Conservation (phyloP, 2,113 vertebrate species). For the Lonchura striata region DNA sequence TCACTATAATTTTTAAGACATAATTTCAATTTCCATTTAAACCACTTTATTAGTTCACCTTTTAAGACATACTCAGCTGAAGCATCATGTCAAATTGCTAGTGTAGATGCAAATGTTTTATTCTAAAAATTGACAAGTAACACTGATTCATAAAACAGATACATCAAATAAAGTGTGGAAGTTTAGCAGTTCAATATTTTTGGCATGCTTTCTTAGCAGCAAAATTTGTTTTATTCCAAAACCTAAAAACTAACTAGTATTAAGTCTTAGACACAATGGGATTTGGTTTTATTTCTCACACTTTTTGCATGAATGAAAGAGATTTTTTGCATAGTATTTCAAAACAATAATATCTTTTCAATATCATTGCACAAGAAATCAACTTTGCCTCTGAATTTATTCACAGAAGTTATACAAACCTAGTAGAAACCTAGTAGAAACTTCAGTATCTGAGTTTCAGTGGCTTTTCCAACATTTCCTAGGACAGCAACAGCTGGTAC, state of each 20-base stretch:
- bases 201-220: not conserved
- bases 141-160: not conserved
- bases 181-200: not conserved
- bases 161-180: not conserved
- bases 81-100: constrained; percentile 6
- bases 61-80: constrained; percentile 41
- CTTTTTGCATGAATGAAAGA: not conserved
- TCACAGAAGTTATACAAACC: not conserved
- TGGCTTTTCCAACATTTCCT: not conserved
- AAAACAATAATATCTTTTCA: not conserved
- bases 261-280: not conserved
- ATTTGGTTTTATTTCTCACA: not conserved
- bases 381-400: not conserved
- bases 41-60: constrained; percentile 44
- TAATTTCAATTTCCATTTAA: constrained; percentile 58
- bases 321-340: not conserved
- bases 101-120: not conserved
- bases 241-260: not conserved
- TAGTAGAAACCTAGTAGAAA: not conserved
- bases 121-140: not conserved
- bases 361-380: not conserved
- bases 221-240: not conserved
- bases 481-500: not conserved
- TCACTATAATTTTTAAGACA: constrained; percentile 29
- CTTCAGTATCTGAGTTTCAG: not conserved